phyloP scores from a whole-genome alignment of 2,113 vertebrate species.

The Zosterops lateralis region DNA sequence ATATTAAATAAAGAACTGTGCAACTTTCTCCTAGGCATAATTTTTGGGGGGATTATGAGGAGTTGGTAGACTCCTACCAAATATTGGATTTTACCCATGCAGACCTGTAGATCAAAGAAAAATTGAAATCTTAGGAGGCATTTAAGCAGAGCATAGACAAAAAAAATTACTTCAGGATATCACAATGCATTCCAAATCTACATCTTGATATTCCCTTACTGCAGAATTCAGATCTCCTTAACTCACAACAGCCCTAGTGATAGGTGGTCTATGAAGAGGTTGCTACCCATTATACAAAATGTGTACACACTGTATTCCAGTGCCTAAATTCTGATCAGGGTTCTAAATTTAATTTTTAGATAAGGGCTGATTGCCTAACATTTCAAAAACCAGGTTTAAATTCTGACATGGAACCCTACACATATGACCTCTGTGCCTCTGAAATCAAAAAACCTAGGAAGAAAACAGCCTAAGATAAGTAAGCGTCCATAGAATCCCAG shows the following conservation, averaged over 20 bases:
- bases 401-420: background rate
- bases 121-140: background rate
- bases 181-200: background rate
- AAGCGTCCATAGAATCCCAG: background rate
- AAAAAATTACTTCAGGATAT: background rate
- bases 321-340: background rate
- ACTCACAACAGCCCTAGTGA: background rate
- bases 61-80: background rate
- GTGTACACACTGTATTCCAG: background rate
- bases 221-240: background rate
- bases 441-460: background rate
- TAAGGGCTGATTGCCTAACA: background rate
- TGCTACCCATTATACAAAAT: background rate
- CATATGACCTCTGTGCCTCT: background rate
- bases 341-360: background rate
- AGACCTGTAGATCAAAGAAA: background rate
- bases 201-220: background rate
- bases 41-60: rapidly evolving
- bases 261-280: background rate
- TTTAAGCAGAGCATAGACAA: background rate
- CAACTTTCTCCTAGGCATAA: background rate
- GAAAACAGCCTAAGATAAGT: background rate
- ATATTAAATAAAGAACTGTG: background rate
- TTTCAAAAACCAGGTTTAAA: background rate
- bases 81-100: background rate